Conservation (phyloP, 2,888 invertebrate genomes). For the Polydrusus tereticollis region DNA sequence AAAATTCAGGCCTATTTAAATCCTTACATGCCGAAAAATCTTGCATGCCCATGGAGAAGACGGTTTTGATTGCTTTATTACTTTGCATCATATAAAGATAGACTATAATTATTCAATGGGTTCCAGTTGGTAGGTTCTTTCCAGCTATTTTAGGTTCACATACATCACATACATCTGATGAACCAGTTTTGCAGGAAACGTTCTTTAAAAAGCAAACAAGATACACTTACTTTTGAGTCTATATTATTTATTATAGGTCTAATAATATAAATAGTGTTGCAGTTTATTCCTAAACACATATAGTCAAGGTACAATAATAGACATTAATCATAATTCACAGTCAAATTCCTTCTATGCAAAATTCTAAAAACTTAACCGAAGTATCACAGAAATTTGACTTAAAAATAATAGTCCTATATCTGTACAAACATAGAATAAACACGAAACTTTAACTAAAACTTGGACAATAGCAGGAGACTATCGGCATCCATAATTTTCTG, state of each 20-base stretch:
- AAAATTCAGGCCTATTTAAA: too few relatives aligned
- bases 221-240: neutral
- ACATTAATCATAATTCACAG: conserved; percentile 49
- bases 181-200: neutral
- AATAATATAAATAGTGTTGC: neutral
- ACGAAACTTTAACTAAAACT: neutral
- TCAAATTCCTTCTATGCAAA: conserved; percentile 53
- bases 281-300: conserved; percentile 23
- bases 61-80: too few relatives aligned
- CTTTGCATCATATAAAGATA: too few relatives aligned
- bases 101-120: too few relatives aligned
- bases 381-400: conserved; percentile 63
- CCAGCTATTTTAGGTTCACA: too few relatives aligned
- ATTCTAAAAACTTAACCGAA: conserved; percentile 53
- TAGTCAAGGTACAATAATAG: conserved; percentile 38
- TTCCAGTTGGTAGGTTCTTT: too few relatives aligned
- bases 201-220: neutral
- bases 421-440: conserved; percentile 42
- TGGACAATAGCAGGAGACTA: neutral
- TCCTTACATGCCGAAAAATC: too few relatives aligned
- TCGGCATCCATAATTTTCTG: neutral
- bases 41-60: too few relatives aligned
- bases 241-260: neutral
- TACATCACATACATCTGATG: too few relatives aligned
- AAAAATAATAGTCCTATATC: conserved; percentile 49